Conservation (phyloP, 2,888 invertebrate species). For the Acronicta alni region DNA sequence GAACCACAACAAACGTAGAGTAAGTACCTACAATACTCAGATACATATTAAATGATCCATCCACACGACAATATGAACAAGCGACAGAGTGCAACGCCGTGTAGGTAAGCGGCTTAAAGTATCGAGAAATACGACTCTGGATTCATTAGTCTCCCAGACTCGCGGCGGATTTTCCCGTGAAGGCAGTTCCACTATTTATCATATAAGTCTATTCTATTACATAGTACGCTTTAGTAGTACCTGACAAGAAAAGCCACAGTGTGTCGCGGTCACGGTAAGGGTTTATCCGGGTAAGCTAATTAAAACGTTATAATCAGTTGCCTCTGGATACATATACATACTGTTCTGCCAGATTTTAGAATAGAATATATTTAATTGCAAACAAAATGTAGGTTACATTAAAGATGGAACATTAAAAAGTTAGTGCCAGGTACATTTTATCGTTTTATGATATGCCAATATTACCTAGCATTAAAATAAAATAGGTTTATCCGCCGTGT, state of each 20-base stretch:
- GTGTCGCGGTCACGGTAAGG: not conserved
- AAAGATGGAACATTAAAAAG: too few relatives aligned
- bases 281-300: not conserved
- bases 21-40: not conserved
- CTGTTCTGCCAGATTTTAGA: not conserved
- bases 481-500: not conserved
- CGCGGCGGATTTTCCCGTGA: conserved; percentile 7
- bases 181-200: conserved; percentile 1
- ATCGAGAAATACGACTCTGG: conserved; percentile 24
- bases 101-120: conserved; percentile 38
- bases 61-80: conserved; percentile 8
- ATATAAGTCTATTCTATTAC: not conserved
- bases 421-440: too few relatives aligned
- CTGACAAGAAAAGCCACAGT: not conserved
- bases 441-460: too few relatives aligned
- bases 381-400: too few relatives aligned
- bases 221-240: not conserved
- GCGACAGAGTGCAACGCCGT: conserved; percentile 15
- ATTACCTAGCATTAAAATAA: too few relatives aligned
- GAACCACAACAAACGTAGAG: not conserved
- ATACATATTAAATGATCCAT: conserved; percentile 2
- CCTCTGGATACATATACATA: not conserved
- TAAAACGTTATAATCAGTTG: not conserved
- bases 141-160: conserved; percentile 23
- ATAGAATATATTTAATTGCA: too few relatives aligned